Conservation (phyloP, 2,888 invertebrate species). For the Ormyrus rosae region DNA sequence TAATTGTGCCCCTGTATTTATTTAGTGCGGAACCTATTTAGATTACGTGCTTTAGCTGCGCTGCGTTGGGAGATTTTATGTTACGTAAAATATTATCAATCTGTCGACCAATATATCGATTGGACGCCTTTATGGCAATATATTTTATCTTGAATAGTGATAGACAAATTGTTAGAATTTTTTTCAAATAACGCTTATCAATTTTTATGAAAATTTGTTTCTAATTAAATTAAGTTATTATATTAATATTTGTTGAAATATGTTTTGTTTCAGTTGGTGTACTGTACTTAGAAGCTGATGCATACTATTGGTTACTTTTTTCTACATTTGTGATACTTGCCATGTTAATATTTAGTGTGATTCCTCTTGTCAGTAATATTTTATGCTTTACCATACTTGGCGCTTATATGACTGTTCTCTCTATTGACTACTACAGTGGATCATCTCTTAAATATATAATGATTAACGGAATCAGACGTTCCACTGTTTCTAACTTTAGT, state of each 20-base stretch:
- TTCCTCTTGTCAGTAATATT: conserved; percentile 79
- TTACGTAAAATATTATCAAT: conserved; percentile 48
- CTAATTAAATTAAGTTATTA: not conserved
- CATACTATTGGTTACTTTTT: conserved; percentile 83
- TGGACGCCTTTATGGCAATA: conserved; percentile 21
- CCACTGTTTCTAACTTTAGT: conserved; percentile 79
- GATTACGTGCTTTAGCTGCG: conserved; percentile 63
- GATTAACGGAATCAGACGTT: conserved; percentile 82
- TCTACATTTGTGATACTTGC: conserved; percentile 77
- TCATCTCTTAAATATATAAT: conserved; percentile 83
- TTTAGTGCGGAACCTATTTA: conserved; percentile 69
- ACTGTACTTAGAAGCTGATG: conserved; percentile 76
- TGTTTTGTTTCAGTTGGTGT: conserved; percentile 74
- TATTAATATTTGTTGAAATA: conserved; percentile 1
- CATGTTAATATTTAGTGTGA: conserved; percentile 76
- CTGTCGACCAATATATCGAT: conserved; percentile 14
- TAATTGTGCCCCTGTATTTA: conserved; percentile 74
- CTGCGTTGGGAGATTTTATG: conserved; percentile 17
- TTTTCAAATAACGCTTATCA: not conserved
- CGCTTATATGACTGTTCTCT: conserved; percentile 79
- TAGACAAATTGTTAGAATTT: not conserved
- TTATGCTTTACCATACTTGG: conserved; percentile 82
- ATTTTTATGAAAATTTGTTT: conserved; percentile 12
- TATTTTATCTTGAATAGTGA: conserved; percentile 14
- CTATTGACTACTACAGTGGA: conserved; percentile 82